Evolutionary conservation across 2,113 vertebrate genomes (phyloP), one percentile per base, ranked within the genome.

Genomic region (Pardalotus punctatus): DNA sequence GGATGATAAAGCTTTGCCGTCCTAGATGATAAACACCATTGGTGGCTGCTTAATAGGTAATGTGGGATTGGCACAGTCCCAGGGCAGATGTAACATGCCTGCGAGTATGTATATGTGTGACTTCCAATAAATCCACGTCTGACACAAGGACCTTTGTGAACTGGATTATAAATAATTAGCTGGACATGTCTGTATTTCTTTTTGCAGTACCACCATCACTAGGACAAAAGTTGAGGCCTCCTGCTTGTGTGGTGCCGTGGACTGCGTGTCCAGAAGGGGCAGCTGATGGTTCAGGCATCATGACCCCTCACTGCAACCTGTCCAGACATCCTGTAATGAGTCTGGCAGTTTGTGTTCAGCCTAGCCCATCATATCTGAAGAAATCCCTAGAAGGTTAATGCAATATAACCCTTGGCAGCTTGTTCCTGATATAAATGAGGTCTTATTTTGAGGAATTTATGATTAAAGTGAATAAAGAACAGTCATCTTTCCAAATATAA

Each of bases 381-480:
- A 94, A 91, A 93, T 51, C 31, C 64, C 60, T 88, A 78, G 67
- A 92, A 96, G 93, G 87, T 90, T 90, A 97, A 96, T 93, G 93
- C 70, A 91, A 61, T 93, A 82, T 82, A 87, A 95, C 92, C 90
- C 60, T 86, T 95, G 94, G 90, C 90, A 81, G 64, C 79, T 93
- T 74, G 19, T 86, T 90, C 64, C 54, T 86, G 54, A 24, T 90
- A 90, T 90, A 93, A 95, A 77, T 88, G 57, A 90, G 65, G 76
- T 90, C 90, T 82, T 93, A 77, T 93, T 96, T 93, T 90, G 90
- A 93, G 82, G 85, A 93, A 86, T 95, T 94, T 96, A 91, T 92
- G 79, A 93, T 94, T 94, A 90, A 93, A 96, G 69, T 67, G 85
- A 90, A 90, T 86, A 66, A 93, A 86, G 88, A 92, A 74, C 40